These are phyloP conservation scores for Pimephales promelas DNA, from an alignment of 2,113 vertebrate genomes.

Conservation along the genomic window DNA sequence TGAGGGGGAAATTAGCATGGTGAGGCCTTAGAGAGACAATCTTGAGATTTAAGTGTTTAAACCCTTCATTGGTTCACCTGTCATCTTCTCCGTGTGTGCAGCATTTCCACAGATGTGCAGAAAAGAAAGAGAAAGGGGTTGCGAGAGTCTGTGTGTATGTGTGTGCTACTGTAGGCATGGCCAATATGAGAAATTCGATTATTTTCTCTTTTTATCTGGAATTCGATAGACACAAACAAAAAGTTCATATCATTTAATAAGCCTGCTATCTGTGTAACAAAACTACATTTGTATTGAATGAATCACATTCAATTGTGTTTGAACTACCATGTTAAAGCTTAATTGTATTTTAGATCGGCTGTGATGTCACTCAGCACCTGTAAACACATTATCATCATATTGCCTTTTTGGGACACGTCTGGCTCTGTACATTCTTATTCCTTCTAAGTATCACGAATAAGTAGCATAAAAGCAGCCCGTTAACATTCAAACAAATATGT, in stretches of 20 bases:
- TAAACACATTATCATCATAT: neutral
- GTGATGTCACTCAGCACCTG: neutral
- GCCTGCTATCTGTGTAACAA: neutral
- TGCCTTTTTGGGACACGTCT: neutral
- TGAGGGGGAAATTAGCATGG: slow-evolving; percentile 16
- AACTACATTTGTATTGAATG: no score
- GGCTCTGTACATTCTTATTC: neutral
- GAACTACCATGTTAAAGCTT: neutral
- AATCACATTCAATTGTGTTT: neutral
- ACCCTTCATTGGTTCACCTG: slow-evolving; percentile 19
- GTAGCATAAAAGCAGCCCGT: neutral
- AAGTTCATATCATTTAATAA: neutral
- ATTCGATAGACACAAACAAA: neutral
- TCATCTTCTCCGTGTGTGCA: slow-evolving; percentile 11
- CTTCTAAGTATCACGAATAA: neutral
- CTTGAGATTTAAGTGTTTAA: slow-evolving; percentile 16
- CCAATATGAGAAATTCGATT: no score
- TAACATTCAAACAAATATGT: neutral
- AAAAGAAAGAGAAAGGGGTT: neutral
- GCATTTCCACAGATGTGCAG: neutral
- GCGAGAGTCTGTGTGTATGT: neutral
- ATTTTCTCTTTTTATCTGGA: neutral
- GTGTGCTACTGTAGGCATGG: neutral
- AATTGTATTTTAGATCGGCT: neutral
- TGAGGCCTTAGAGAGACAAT: slow-evolving; percentile 10